A percentile compares a stretch with the other conserved stretches of the same genome.
These are phyloP conservation scores for Pelmatolapia mariae DNA, from an alignment of 2,113 vertebrate species.

Conservation along the genomic window DNA sequence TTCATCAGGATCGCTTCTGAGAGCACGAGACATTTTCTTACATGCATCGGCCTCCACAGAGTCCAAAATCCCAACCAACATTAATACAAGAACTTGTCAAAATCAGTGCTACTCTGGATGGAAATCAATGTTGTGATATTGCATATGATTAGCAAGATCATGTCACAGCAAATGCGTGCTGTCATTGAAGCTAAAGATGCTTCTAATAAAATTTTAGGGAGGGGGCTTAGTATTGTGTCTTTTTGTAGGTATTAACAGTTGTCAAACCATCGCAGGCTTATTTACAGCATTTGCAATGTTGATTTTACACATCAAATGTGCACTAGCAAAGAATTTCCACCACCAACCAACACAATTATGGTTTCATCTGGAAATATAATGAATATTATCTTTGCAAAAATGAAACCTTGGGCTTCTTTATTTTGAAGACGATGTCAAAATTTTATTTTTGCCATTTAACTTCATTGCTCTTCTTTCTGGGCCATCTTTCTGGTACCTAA, in stretches of 20 bases:
- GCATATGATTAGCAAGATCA: neutral
- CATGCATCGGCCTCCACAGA: neutral
- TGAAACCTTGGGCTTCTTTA: neutral
- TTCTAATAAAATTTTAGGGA: neutral
- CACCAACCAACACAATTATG: neutral
- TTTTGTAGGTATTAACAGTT: neutral
- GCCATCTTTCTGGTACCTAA: neutral
- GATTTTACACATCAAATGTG: accelerated
- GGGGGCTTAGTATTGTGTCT: neutral
- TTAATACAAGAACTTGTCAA: neutral
- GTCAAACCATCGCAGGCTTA: accelerated
- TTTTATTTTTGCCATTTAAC: neutral
- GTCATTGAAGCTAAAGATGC: accelerated
- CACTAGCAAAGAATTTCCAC: neutral
- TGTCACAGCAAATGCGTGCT: neutral
- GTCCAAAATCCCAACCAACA: accelerated
- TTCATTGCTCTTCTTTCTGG: neutral
- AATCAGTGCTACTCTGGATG: neutral
- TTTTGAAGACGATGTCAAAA: neutral
- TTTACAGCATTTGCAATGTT: neutral
- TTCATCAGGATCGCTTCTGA: neutral
- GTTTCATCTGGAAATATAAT: neutral
- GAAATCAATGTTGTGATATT: neutral
- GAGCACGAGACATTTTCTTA: neutral
- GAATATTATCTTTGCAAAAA: neutral